Base-by-base conservation (phyloP, 2,797 vertebrate genomes). In the Cossypha heuglini region DNA sequence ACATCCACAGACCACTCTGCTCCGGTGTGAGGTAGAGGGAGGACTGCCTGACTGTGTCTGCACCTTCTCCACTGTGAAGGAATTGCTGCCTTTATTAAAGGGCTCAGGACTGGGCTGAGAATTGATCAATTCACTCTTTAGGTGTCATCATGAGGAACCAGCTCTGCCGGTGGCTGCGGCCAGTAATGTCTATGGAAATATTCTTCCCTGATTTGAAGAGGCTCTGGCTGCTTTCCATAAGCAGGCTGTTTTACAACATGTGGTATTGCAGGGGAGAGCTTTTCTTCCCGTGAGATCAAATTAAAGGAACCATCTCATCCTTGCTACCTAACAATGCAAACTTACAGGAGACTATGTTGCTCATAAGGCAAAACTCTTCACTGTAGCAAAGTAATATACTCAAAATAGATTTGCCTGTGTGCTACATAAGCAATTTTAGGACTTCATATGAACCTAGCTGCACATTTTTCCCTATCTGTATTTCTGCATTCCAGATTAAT, bases 401-500 rank as follows among this genome's bases (percentile, higher is more conserved):
- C 20, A 33, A 94, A 96, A 95, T 88, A 95, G 72, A 95, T 45
- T 80, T 69, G 26, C 43, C 35, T 81, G 62, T 11, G 1, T 75
- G 79, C 88, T 83, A 88, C 58, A 7, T 54, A 90, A 93, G 76
- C 90, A 75, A 55, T 93, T 90, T 84, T 40, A 91, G 33, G 82
- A 35, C 76, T 95, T 69, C 58, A 17, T 48, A 95, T 38, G 69
- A 94, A 95, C 28, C 17, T 75, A 90, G 79, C 58, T 83, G 82
- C 76, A 75, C 95, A 91, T 95, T 95, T 92, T 92, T 43, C 94
- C 79, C 94, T 90, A 93, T 94, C 82, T 81, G 25, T 58, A 90
- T 78, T 90, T 95, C 82, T 78, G 38, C 63, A 86, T 77, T 90
- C 82, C 93, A 95, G 88, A 93, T 96, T 93, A 95, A 96, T n/a